Evolutionary conservation across 2,888 invertebrate genomes (phyloP).

Genomic region (Clanis bilineata): DNA sequence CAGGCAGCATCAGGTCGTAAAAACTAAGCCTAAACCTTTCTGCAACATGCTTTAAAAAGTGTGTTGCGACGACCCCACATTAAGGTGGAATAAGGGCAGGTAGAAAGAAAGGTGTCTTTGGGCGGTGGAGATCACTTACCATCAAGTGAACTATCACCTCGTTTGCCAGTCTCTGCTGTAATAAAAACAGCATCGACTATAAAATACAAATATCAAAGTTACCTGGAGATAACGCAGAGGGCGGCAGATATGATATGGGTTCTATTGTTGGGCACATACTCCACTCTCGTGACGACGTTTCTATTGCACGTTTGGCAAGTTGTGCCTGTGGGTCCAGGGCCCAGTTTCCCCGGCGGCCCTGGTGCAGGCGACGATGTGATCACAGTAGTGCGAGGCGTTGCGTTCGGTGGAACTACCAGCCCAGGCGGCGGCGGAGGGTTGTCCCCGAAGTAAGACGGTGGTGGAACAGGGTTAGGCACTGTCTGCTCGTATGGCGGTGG

Average conservation of each 20-base stretch:
- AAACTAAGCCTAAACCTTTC: too few relatives aligned
- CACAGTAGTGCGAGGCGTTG: conserved; percentile 61
- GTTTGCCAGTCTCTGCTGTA: too few relatives aligned
- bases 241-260: conserved; percentile 74
- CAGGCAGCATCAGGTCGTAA: too few relatives aligned
- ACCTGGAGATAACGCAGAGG: conserved; percentile 72
- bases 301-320: conserved; percentile 67
- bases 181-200: background rate
- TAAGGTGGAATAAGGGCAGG: too few relatives aligned
- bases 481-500: conserved; percentile 71
- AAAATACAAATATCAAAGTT: conserved; percentile 22
- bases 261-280: conserved; percentile 71
- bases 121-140: too few relatives aligned
- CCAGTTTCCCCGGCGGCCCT: conserved; percentile 49
- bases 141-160: too few relatives aligned
- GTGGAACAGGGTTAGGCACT: conserved; percentile 64
- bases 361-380: conserved; percentile 47
- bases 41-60: too few relatives aligned
- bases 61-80: too few relatives aligned
- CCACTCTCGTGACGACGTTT: conserved; percentile 65
- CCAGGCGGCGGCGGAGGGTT: conserved; percentile 65
- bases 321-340: conserved; percentile 70
- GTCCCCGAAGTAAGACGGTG: conserved; percentile 71
- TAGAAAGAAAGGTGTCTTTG: too few relatives aligned
- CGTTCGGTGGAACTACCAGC: conserved; percentile 43